phyloP scores from a whole-genome alignment of 1,140 invertebrate genomes.

The Cydia pomonella region DNA sequence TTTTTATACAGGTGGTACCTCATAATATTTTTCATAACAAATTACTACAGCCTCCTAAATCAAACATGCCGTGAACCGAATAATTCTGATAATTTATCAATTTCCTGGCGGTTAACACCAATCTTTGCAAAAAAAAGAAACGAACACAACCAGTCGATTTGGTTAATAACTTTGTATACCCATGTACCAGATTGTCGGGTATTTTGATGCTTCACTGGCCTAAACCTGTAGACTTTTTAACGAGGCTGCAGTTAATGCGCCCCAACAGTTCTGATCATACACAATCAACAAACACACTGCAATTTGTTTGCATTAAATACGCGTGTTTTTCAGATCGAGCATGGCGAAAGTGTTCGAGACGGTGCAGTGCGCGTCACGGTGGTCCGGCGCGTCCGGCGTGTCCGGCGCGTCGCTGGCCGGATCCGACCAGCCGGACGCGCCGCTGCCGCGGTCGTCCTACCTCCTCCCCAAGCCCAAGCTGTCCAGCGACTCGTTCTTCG shows the following conservation, averaged over 20 bases:
- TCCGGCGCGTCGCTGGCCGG: constrained; percentile 78
- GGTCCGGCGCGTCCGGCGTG: constrained; percentile 72
- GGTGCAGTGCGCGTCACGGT: constrained; percentile 87
- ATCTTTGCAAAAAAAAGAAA: background rate
- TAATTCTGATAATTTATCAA: constrained; percentile 37
- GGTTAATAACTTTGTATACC: background rate
- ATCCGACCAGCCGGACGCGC: constrained; percentile 60
- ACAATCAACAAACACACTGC: no score
- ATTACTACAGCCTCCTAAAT: no score
- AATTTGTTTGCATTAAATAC: no score
- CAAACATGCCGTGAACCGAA: no score
- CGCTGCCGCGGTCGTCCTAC: constrained; percentile 47
- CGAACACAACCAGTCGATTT: background rate
- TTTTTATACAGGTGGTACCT: no score
- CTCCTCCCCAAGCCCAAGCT: constrained; percentile 58
- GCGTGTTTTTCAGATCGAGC: constrained; percentile 81
- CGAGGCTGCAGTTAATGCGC: background rate
- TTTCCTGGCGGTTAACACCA: background rate
- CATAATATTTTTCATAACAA: no score
- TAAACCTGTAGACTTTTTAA: background rate
- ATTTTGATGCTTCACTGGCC: background rate
- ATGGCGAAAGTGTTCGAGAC: constrained; percentile 93
- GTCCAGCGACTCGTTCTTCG: constrained; percentile 73
- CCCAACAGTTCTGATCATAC: background rate
- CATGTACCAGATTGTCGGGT: background rate